phyloP scores from a whole-genome alignment of 2,797 vertebrate genomes.

The Enteromius unitaeniatus region DNA sequence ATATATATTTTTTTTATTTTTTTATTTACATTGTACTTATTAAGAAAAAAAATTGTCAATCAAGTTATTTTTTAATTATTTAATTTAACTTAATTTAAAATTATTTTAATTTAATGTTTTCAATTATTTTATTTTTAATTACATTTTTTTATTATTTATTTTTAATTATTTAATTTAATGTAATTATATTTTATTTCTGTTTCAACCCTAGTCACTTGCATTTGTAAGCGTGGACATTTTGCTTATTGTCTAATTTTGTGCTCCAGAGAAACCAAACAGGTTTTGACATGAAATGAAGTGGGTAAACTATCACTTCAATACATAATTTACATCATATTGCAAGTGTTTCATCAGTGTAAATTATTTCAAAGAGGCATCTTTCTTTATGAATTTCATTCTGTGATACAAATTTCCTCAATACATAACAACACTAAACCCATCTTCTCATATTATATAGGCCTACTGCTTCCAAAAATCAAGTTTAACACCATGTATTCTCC shows the following conservation, averaged over 20 bases:
- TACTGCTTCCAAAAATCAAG: neutral
- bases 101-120: too few relatives aligned
- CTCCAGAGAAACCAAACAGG: neutral
- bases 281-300: too few relatives aligned
- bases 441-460: too few relatives aligned
- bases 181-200: neutral
- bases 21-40: too few relatives aligned
- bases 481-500: neutral
- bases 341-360: neutral
- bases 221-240: neutral
- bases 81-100: neutral
- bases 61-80: neutral
- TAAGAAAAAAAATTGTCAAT: neutral
- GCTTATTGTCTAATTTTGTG: neutral
- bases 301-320: neutral
- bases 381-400: neutral
- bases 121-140: neutral
- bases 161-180: too few relatives aligned
- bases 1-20: too few relatives aligned
- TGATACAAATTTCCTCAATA: neutral
- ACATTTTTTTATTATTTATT: neutral
- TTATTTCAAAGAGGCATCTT: neutral
- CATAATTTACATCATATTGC: neutral
- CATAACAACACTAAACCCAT: neutral
- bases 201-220: neutral